Evolutionary conservation across 2,888 invertebrate genomes (phyloP).

Genomic region (Drosophila villosipedis): DNA sequence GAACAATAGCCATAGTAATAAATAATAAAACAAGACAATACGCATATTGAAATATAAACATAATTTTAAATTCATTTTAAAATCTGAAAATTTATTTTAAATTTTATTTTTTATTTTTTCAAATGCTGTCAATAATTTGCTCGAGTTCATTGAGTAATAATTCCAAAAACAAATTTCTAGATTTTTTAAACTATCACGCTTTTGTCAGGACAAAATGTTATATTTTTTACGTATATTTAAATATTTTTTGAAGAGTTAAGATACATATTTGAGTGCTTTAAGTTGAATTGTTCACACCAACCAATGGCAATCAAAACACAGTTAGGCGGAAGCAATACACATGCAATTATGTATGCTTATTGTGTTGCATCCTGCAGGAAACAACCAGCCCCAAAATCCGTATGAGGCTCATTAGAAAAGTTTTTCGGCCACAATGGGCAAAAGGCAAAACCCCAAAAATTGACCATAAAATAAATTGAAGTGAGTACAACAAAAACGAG

Average conservation of each 20-base stretch:
- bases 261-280: neutral
- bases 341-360: slow-evolving; percentile 64
- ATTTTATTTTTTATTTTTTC: neutral
- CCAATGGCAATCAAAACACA: slow-evolving; percentile 27
- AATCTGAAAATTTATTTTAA: neutral
- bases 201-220: neutral
- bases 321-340: slow-evolving; percentile 46
- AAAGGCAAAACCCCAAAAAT: slow-evolving; percentile 42
- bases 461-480: slow-evolving; percentile 73
- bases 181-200: neutral
- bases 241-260: neutral
- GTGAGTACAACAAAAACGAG: slow-evolving; percentile 40
- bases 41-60: neutral
- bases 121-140: neutral
- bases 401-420: slow-evolving; percentile 69
- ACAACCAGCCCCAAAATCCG: slow-evolving; percentile 56
- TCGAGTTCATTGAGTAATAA: neutral
- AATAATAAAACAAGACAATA: neutral
- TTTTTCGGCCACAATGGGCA: slow-evolving; percentile 49
- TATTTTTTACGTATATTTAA: neutral
- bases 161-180: neutral
- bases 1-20: neutral
- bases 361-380: slow-evolving; percentile 53
- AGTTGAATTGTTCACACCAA: slow-evolving; percentile 4
- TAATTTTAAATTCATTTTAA: neutral